Percentiles rank a stretch among this genome's conserved stretches.
Conservation (phyloP, 2,113 vertebrate species). For the Callionymus lyra region DNA sequence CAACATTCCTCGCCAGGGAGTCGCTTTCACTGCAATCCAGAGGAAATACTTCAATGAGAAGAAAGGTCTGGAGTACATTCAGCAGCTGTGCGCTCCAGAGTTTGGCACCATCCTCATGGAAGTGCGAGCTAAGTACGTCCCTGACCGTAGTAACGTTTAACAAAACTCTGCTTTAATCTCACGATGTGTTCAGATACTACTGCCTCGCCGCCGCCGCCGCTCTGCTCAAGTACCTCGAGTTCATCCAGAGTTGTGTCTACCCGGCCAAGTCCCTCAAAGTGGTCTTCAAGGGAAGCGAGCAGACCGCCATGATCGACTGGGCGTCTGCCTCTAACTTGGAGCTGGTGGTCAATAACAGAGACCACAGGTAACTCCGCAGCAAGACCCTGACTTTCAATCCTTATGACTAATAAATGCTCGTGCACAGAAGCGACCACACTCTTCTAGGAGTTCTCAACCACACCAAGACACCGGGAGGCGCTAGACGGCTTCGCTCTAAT, state of each 20-base stretch:
- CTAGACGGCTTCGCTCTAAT: constrained; percentile 84
- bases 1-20: constrained; percentile 63
- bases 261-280: constrained; percentile 90
- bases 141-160: constrained; percentile 4
- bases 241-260: constrained; percentile 86
- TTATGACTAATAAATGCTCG: not conserved
- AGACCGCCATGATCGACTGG: constrained; percentile 93
- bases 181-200: constrained; percentile 76
- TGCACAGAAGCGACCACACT: constrained; percentile 75
- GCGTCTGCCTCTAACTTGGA: constrained; percentile 87
- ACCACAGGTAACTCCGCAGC: constrained; percentile 70
- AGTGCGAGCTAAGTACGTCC: constrained; percentile 84
- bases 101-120: constrained; percentile 87
- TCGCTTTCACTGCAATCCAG: constrained; percentile 82
- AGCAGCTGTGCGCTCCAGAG: constrained; percentile 84
- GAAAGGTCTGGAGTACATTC: constrained; percentile 92
- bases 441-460: constrained; percentile 89
- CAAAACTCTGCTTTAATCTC: not conserved
- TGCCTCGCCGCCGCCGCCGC: constrained; percentile 88
- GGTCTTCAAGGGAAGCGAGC: constrained; percentile 87
- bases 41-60: constrained; percentile 94
- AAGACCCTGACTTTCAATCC: too few relatives aligned
- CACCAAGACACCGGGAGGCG: constrained; percentile 89
- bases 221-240: constrained; percentile 91
- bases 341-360: constrained; percentile 84